phyloP scores from a whole-genome alignment of 2,113 vertebrate species.

The Crotophaga sulcirostris region DNA sequence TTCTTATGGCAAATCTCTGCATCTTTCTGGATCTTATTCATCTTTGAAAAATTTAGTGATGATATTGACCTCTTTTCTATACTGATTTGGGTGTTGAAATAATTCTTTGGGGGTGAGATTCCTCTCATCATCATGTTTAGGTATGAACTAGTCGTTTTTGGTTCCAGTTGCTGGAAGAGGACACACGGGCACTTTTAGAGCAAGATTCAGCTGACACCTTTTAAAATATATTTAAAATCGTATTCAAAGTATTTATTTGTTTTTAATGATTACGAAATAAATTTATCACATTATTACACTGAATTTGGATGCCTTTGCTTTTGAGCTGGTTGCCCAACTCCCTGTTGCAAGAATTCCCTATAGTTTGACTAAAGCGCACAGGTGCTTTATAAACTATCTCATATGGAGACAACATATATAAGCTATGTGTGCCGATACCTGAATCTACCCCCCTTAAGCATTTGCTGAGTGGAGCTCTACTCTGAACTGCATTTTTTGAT shows the following conservation, averaged over 20 bases:
- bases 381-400: neutral
- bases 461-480: neutral
- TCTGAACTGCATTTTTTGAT: neutral
- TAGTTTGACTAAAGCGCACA: neutral
- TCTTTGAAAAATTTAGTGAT: neutral
- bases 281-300: neutral
- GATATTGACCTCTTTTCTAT: neutral
- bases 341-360: neutral
- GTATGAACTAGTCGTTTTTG: neutral
- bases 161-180: neutral
- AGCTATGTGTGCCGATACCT: neutral
- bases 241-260: neutral
- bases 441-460: neutral
- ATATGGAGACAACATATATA: neutral
- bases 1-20: neutral
- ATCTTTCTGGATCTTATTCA: neutral
- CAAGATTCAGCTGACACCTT: neutral
- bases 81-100: neutral
- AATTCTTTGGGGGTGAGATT: neutral
- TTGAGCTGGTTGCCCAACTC: neutral
- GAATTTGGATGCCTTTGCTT: neutral
- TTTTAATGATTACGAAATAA: neutral
- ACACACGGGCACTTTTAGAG: neutral
- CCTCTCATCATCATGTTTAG: neutral
- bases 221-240: neutral